These are phyloP conservation scores for Arctocebus calabarensis DNA, from an alignment of 2,797 vertebrate genomes.

Conservation along the genomic window DNA sequence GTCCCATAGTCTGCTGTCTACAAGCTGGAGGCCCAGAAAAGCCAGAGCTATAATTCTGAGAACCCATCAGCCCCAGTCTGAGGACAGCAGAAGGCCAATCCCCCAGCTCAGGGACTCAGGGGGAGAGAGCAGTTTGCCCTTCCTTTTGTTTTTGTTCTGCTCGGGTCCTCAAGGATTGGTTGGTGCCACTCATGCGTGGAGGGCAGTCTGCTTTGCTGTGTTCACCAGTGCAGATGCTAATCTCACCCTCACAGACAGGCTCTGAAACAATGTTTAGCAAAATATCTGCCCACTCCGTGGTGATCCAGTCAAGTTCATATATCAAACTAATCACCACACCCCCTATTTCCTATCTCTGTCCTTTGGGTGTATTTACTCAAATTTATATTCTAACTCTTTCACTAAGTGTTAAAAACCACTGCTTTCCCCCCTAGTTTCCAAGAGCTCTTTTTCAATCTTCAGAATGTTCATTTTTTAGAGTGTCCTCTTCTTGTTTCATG, in stretches of 20 bases:
- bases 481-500: not conserved
- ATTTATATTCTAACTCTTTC: not conserved
- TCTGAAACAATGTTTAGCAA: not conserved
- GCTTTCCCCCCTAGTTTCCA: not conserved
- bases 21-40: not conserved
- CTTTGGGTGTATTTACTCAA: not conserved
- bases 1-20: not conserved
- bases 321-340: not conserved
- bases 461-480: not conserved
- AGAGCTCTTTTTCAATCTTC: not conserved
- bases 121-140: not conserved
- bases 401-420: not conserved
- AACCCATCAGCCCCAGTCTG: not conserved
- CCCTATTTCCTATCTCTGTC: not conserved
- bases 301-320: too few relatives aligned
- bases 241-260: not conserved
- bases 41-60: not conserved
- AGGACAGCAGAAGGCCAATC: not conserved
- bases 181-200: not conserved
- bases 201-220: not conserved
- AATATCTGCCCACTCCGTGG: too few relatives aligned
- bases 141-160: not conserved
- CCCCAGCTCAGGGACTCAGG: not conserved
- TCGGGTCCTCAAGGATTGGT: not conserved
- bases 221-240: accelerated